A percentile compares a stretch with the other conserved stretches of the same genome.
phyloP scores from a whole-genome alignment of 2,888 invertebrate species.

The Hanleya hanleyi region DNA sequence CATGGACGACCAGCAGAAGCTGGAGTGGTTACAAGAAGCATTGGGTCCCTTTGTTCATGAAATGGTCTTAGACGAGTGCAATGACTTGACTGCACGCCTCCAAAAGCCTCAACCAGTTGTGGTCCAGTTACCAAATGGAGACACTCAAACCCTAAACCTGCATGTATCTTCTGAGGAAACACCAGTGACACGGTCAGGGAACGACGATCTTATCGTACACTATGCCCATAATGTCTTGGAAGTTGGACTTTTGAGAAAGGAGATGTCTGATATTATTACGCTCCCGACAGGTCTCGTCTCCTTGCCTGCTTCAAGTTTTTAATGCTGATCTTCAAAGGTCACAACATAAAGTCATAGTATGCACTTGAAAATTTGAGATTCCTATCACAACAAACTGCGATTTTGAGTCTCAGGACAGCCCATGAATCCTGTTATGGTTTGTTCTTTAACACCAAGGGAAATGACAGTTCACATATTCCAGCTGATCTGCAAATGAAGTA shows the following conservation, averaged over 20 bases:
- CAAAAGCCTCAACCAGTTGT: too few relatives aligned
- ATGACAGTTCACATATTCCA: conserved; percentile 23
- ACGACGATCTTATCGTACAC: not conserved
- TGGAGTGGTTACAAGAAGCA: not conserved
- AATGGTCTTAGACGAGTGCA: not conserved
- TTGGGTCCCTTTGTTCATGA: not conserved
- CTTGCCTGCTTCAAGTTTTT: not conserved
- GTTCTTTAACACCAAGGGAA: conserved; percentile 27
- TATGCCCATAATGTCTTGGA: not conserved
- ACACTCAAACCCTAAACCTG: too few relatives aligned
- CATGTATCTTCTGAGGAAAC: too few relatives aligned
- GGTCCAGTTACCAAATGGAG: too few relatives aligned
- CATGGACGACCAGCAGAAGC: too few relatives aligned
- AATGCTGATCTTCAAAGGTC: not conserved
- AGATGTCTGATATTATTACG: not conserved
- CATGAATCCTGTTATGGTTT: conserved; percentile 25
- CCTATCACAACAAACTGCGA: conserved; percentile 12
- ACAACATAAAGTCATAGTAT: not conserved
- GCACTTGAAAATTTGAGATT: conserved; percentile 16
- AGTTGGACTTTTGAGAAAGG: not conserved
- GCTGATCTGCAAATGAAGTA: conserved; percentile 26
- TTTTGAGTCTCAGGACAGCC: conserved; percentile 17
- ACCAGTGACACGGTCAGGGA: not conserved
- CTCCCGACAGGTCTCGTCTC: not conserved
- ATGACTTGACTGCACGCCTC: too few relatives aligned